Conservation (phyloP, 2,113 vertebrate genomes). For the Suncus etruscus region DNA sequence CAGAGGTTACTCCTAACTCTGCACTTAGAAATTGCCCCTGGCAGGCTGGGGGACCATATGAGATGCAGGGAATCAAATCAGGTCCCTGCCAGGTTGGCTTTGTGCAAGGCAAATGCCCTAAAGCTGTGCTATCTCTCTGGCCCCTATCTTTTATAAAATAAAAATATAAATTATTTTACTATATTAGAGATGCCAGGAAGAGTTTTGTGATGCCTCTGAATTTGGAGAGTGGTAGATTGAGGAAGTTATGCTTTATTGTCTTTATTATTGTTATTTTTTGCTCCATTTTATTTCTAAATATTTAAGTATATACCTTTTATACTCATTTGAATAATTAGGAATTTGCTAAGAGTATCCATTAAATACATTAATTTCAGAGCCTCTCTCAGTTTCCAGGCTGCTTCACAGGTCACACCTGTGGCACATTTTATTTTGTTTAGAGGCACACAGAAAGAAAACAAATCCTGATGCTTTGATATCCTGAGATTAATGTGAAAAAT, state of each 20-base stretch:
- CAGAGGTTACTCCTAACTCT: too few species aligned
- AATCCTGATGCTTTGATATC: too few species aligned
- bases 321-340: background rate
- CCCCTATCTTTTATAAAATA: too few species aligned
- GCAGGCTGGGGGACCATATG: too few species aligned
- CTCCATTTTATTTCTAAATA: background rate
- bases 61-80: too few species aligned
- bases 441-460: background rate
- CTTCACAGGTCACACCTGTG: background rate
- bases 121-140: too few species aligned
- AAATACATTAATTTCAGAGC: background rate
- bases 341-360: background rate
- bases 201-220: background rate
- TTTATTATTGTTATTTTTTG: background rate
- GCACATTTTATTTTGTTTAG: background rate
- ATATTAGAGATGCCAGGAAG: background rate
- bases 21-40: too few species aligned
- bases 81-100: too few species aligned
- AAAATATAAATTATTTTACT: background rate
- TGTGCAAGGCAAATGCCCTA: too few species aligned
- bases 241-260: background rate
- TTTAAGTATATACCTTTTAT: background rate
- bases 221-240: background rate
- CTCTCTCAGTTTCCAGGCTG: background rate
- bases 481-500: background rate